A percentile compares a stretch with the other conserved stretches of the same genome.
phyloP scores from a whole-genome alignment of 2,888 invertebrate genomes.

The Platycnemis pennipes region DNA sequence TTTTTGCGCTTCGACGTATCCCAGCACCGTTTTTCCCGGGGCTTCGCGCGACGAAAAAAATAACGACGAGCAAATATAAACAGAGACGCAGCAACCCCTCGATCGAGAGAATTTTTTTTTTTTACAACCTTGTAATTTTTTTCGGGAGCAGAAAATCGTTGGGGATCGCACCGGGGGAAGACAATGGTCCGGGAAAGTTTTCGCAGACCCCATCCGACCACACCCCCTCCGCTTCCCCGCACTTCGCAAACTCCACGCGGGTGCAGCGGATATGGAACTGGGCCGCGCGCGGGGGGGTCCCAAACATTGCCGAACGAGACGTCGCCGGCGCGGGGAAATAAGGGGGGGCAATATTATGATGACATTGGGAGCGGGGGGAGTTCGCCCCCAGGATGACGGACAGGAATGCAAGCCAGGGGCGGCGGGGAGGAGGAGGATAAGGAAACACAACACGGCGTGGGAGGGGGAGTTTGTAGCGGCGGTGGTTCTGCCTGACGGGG shows the following conservation, averaged over 20 bases:
- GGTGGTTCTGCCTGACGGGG: not conserved
- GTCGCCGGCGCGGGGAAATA: not conserved
- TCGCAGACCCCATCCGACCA: slow-evolving; percentile 28
- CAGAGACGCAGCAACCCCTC: slow-evolving; percentile 15
- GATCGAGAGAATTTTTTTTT: not conserved
- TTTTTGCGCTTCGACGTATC: not conserved
- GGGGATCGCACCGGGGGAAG: not conserved
- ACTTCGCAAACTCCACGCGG: not conserved
- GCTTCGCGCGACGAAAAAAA: not conserved
- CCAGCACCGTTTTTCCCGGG: slow-evolving; percentile 18
- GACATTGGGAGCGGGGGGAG: not conserved
- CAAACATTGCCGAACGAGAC: not conserved
- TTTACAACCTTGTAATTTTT: no score
- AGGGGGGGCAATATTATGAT: slow-evolving; percentile 19
- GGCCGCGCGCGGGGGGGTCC: not conserved
- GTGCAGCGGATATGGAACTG: not conserved
- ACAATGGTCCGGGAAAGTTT: no score
- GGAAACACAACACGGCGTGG: no score
- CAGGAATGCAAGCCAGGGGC: not conserved
- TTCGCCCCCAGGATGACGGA: not conserved
- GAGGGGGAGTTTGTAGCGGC: no score
- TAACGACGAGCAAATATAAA: not conserved
- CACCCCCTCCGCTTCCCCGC: no score
- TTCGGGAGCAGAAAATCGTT: not conserved
- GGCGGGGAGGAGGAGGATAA: slow-evolving; percentile 11